Percentiles rank a stretch among this genome's conserved stretches.
phyloP scores from a whole-genome alignment of 1,140 invertebrate genomes.

The Neodiprion virginianus region DNA sequence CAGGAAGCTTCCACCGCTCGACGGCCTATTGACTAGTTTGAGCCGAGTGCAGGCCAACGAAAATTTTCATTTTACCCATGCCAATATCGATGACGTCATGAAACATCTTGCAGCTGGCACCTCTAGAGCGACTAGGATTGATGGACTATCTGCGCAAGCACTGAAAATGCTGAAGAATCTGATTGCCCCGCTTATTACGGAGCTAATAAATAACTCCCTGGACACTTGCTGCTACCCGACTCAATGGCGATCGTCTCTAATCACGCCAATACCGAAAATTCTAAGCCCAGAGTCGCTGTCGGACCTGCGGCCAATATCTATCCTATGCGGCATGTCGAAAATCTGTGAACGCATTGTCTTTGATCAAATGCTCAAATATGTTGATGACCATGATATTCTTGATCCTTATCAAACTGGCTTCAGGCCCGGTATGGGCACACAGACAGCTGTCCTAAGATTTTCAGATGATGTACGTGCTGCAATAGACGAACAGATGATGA shows the following conservation, averaged over 20 bases:
- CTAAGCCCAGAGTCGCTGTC: not conserved
- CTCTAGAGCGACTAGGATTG: not conserved
- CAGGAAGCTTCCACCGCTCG: not conserved
- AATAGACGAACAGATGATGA: slow-evolving; percentile 16
- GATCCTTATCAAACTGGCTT: slow-evolving; percentile 19
- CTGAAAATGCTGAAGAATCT: not conserved
- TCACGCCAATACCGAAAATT: not conserved
- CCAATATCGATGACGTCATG: not conserved
- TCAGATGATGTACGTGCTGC: slow-evolving; percentile 19
- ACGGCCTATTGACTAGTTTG: not conserved
- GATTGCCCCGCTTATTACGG: not conserved
- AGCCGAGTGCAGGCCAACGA: not conserved
- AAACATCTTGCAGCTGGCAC: not conserved
- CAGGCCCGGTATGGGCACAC: slow-evolving; percentile 8
- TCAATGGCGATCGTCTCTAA: slow-evolving; percentile 1
- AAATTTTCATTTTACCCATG: not conserved
- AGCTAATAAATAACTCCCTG: slow-evolving; percentile 13
- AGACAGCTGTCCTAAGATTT: slow-evolving; percentile 21
- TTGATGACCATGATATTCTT: not conserved
- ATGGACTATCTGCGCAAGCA: not conserved
- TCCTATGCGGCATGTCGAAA: slow-evolving; percentile 19
- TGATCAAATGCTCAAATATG: not conserved
- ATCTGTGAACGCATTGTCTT: slow-evolving; percentile 17
- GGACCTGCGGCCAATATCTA: slow-evolving; percentile 21
- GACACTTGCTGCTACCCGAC: not conserved